phyloP scores from a whole-genome alignment of 2,113 vertebrate species.

The Calyptommatus sinebrachiatus region DNA sequence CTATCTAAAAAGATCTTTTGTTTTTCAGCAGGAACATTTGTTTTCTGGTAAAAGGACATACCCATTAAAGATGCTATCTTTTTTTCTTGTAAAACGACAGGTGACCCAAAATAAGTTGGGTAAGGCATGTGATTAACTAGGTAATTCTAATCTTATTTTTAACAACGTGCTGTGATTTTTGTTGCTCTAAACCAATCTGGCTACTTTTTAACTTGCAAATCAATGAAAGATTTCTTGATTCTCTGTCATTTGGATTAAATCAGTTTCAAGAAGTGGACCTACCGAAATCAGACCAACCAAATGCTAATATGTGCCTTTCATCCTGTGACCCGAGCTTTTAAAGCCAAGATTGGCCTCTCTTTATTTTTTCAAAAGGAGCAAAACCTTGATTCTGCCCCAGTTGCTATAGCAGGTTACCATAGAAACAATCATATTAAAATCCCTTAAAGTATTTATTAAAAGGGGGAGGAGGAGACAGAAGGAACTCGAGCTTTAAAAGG shows the following conservation, averaged over 20 bases:
- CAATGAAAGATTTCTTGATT: background rate
- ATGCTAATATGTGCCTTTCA: background rate
- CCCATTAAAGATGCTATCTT: too few species aligned
- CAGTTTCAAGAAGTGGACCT: background rate
- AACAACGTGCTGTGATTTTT: background rate
- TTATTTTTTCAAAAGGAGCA: background rate
- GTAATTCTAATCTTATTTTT: background rate
- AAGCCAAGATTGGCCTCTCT: conserved; percentile 1
- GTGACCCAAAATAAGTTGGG: too few species aligned
- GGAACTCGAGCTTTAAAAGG: background rate
- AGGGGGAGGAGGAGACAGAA: background rate
- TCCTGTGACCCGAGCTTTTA: background rate
- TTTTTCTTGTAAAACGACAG: too few species aligned
- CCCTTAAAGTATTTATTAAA: conserved; percentile 25
- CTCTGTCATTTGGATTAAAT: background rate
- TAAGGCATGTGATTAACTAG: too few species aligned
- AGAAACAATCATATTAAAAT: conserved; percentile 20
- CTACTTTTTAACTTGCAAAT: background rate
- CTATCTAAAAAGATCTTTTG: too few species aligned
- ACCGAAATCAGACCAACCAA: background rate
- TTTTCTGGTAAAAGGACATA: too few species aligned
- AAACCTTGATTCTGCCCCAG: background rate
- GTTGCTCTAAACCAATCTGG: background rate
- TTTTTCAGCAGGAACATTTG: too few species aligned
- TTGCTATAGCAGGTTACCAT: conserved; percentile 21